Evolutionary conservation across 2,888 invertebrate species (phyloP), one percentile per base, ranked within the genome.

Genomic region (Lacanobia oleracea): DNA sequence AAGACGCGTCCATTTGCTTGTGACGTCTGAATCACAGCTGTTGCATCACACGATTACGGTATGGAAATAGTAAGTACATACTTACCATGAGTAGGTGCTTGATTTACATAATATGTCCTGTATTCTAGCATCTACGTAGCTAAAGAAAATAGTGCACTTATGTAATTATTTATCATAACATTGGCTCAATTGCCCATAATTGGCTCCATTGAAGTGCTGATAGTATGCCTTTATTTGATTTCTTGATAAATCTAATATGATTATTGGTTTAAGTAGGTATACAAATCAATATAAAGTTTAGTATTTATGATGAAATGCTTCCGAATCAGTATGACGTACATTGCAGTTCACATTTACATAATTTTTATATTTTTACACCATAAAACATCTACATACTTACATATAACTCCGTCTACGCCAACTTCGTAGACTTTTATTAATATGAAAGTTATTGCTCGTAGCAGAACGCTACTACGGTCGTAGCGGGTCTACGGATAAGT

Each of bases 1-100:
- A 51, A 45, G 14, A 14, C 23, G 0, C 23, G 0, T 16, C 37
- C 2, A 37, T 68, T 50, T 50, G 16, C 4, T 33, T n/a, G 18
- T 72, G 40, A 53, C 54, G 40, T 48, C 27, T 43, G 18, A 57
- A 48, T 18, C 54, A 56, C 65, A 71, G 23, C 16, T 65, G 64
- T 65, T 37, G 63, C 48, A 65, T 75, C 61, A 56, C 76, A 76
- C 51, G 21, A 51, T 70, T 65, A 65, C 4, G 14, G 14, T 40
- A 33, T 16, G 4, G 37, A 40, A 70, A 48, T 50, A 71, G 45
- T 10, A 45, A 27, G 12, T 8, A 27, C 10, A 23, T 14, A 62
- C 21, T 73, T 56, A 56, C 12, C n/a, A 4, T 50, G 21, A 57
- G 21, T 60, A 48, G 9, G n/a, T 16, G 14, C 16, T 27, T 12